A percentile compares a stretch with the other conserved stretches of the same genome.
Conservation (phyloP, 2,888 invertebrate species). For the Dasysyrphus tricinctus region DNA sequence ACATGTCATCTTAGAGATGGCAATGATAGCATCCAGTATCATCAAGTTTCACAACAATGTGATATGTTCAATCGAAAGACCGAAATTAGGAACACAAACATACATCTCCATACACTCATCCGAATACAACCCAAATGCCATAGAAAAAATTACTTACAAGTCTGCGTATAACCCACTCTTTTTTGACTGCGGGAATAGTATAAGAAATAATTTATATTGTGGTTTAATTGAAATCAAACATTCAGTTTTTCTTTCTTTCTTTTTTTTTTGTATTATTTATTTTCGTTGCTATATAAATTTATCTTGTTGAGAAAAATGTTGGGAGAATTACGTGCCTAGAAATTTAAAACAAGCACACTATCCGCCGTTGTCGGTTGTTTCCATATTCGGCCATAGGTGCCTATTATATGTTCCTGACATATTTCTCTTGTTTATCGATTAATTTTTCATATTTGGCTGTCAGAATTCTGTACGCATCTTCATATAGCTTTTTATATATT, state of each 20-base stretch:
- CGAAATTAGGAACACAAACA: neutral
- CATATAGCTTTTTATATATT: neutral
- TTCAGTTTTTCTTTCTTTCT: neutral
- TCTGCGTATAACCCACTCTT: neutral
- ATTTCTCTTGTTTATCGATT: constrained; percentile 13
- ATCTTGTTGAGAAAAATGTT: neutral
- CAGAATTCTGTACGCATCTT: constrained; percentile 20
- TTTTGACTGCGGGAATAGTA: too few relatives aligned
- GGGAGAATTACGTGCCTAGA: constrained; percentile 1
- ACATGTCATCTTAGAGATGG: too few relatives aligned
- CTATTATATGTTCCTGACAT: neutral
- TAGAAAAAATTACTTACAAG: neutral
- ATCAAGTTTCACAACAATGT: too few relatives aligned
- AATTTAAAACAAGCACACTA: neutral
- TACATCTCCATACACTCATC: too few relatives aligned
- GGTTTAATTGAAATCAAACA: constrained; percentile 14
- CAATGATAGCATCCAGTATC: too few relatives aligned
- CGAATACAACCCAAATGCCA: neutral
- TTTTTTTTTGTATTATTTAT: neutral
- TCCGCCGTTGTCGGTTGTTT: neutral
- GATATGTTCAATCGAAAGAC: too few relatives aligned
- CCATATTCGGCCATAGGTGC: neutral
- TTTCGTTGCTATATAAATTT: neutral
- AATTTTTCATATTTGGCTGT: neutral
- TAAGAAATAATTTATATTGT: neutral